A percentile compares a stretch with the other conserved stretches of the same genome.
These are phyloP conservation scores for Notamacropus eugenii DNA, from an alignment of 2,797 vertebrate species.

Conservation along the genomic window DNA sequence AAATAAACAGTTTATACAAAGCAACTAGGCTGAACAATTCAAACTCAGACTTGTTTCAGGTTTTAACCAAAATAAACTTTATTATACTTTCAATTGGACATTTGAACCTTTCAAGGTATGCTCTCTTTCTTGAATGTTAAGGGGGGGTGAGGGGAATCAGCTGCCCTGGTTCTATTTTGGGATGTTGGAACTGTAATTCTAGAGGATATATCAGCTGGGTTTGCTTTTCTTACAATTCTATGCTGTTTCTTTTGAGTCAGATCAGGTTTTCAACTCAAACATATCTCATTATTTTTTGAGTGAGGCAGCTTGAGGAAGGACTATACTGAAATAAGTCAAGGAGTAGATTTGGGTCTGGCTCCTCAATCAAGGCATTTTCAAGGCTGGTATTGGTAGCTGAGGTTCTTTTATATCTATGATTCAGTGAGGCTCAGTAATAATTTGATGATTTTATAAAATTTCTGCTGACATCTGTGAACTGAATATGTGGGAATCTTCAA, in stretches of 20 bases:
- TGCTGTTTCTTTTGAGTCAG: neutral
- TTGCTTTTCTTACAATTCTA: conserved; percentile 33
- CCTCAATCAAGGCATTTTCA: conserved; percentile 54
- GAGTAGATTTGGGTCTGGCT: neutral
- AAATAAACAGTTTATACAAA: conserved; percentile 89
- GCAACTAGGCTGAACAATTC: conserved; percentile 87
- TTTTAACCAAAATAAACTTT: conserved; percentile 91
- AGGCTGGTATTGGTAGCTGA: conserved; percentile 42
- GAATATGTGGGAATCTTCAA: neutral
- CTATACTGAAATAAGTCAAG: conserved; percentile 29
- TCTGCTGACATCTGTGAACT: neutral
- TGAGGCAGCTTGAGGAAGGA: conserved; percentile 58
- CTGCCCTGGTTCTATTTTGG: conserved; percentile 62
- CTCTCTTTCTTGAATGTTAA: conserved; percentile 86
- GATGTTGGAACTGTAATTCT: conserved; percentile 67
- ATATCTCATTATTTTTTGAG: conserved; percentile 62
- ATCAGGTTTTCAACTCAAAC: conserved; percentile 60
- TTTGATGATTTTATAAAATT: neutral
- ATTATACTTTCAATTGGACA: conserved; percentile 86
- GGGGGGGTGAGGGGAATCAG: conserved; percentile 79
- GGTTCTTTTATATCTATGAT: conserved; percentile 27
- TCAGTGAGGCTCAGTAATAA: conserved; percentile 28
- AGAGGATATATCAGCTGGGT: conserved; percentile 46
- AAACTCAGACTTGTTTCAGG: conserved; percentile 84
- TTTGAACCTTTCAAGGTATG: conserved; percentile 81